Evolutionary conservation across 2,888 invertebrate genomes (phyloP), one percentile per base, ranked within the genome.

Genomic region (Augiades crinisus): DNA sequence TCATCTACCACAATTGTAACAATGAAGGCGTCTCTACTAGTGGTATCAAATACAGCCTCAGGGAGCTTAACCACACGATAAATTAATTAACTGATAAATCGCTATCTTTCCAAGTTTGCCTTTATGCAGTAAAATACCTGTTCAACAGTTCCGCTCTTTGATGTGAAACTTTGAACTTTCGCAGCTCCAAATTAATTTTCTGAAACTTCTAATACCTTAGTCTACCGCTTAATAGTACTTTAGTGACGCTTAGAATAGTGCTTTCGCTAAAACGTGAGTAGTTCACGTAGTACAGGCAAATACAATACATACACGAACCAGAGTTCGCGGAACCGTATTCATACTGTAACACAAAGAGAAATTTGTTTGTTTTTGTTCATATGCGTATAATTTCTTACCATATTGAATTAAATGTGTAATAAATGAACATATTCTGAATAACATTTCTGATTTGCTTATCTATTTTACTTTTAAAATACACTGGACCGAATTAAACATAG

Each of bases 181-280:
- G 37, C n/a, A 40, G 24, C 14, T 24, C 14, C 14, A 24, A 24
- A 40, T 40, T 40, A 40, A 40, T 40, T 40, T 40, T 14, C 12
- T 14, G 40, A 12, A 24, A 24, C 40, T 24, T 24, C 24, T 27
- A 10, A 27, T 27, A 27, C 27, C 10, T 27, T n/a, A 40, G 14
- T 40, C 1, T 24, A 40, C 13, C 8, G 14, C 24, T 24, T 40
- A 38, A 21, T 22, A 13, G 38, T 21, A 22, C 38, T 38, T 38
- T 38, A 24, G 14, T 40, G 14, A 14, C 22, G 13, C 14, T 40
- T 10, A 12, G 5, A 22, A 5, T 24, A 24, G 24, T 24, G n/a
- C 24, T 40, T 40, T 40, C 8, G 21, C 10, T 3, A n/a, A 21
- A 37, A 38, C 37, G 37, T 19, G 22, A 7, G 38, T 34, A n/a